Evolutionary conservation across 2,797 vertebrate species (phyloP).

Genomic region (Acropternis orthonyx): DNA sequence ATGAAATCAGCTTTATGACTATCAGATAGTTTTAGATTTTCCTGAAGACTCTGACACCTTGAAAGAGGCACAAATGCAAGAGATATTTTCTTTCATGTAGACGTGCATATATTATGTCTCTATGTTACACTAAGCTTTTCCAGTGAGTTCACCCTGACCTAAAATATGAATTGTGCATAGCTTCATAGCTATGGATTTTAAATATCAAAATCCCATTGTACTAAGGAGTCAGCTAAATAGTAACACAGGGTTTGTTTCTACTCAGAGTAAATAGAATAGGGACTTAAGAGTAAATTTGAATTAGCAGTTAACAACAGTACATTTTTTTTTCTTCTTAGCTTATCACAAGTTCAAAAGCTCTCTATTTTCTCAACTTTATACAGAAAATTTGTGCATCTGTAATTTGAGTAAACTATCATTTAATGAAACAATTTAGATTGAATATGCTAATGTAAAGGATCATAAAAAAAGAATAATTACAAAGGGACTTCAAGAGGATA

Average conservation of each 20-base stretch:
- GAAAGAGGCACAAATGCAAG: background rate
- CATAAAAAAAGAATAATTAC: constrained; percentile 71
- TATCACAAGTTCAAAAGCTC: constrained; percentile 46
- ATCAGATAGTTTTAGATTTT: background rate
- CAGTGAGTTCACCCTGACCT: background rate
- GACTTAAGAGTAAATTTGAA: constrained; percentile 3
- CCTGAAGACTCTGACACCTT: background rate
- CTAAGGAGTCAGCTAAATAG: background rate
- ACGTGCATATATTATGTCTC: background rate
- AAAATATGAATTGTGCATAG: background rate
- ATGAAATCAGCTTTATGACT: background rate
- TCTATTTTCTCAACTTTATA: constrained; percentile 53
- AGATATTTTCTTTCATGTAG: background rate
- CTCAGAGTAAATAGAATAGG: background rate
- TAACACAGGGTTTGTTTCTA: background rate
- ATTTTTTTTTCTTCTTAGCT: background rate
- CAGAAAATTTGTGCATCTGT: constrained; percentile 71
- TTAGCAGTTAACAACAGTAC: constrained; percentile 4
- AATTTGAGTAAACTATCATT: constrained; percentile 73
- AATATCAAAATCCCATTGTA: background rate
- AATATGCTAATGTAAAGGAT: constrained; percentile 73
- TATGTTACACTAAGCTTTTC: background rate
- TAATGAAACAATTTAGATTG: constrained; percentile 78
- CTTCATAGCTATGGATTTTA: background rate
- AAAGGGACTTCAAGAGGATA: constrained; percentile 75